Percentiles rank a stretch among this genome's conserved stretches.
These are phyloP conservation scores for Xiphorhynchus elegans DNA, from an alignment of 2,113 vertebrate genomes.

Conservation along the genomic window DNA sequence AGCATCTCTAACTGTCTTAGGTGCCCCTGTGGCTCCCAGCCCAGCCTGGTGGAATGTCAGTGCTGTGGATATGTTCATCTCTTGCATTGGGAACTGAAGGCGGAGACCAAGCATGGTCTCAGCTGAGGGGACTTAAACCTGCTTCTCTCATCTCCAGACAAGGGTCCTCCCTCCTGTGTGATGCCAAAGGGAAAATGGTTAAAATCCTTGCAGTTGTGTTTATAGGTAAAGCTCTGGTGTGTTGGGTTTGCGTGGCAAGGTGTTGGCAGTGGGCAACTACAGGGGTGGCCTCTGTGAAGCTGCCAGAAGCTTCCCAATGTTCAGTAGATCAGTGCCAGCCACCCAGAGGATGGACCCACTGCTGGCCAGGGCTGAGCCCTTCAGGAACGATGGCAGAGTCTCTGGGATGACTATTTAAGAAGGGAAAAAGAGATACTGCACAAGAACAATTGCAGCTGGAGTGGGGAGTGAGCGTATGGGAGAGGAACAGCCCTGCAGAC, in stretches of 20 bases:
- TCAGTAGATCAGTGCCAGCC: fast-evolving
- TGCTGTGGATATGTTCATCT: not conserved
- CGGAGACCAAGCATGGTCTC: not conserved
- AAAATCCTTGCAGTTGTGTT: not conserved
- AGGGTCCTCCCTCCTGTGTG: not conserved
- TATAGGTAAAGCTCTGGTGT: not conserved
- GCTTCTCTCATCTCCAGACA: not conserved
- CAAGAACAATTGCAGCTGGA: not conserved
- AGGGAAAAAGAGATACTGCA: not conserved
- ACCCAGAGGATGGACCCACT: fast-evolving
- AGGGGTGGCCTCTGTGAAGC: not conserved
- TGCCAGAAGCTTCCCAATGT: not conserved
- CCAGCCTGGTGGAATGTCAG: not conserved
- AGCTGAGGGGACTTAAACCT: not conserved
- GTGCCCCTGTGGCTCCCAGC: not conserved
- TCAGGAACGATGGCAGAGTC: not conserved
- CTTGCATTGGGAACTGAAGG: not conserved
- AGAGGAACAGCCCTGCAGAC: not conserved
- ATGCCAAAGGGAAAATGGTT: not conserved
- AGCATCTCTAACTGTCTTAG: not conserved
- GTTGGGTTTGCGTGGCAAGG: not conserved
- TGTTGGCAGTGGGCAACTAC: not conserved
- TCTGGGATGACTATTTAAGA: not conserved
- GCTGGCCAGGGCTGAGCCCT: not conserved
- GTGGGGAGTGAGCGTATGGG: not conserved